phyloP scores from a whole-genome alignment of 1,140 invertebrate species.

The Drosophila punjabiensis region DNA sequence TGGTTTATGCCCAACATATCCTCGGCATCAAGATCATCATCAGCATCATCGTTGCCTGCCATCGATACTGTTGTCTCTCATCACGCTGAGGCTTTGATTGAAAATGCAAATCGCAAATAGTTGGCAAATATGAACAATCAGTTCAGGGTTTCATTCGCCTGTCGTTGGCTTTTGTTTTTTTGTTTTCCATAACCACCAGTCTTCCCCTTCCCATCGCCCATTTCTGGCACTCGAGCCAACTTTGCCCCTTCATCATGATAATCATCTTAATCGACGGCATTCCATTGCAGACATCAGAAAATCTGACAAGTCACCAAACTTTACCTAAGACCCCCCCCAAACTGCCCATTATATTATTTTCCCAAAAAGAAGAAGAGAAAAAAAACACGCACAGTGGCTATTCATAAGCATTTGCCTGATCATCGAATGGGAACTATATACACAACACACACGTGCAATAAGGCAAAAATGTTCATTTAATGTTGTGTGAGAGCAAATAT shows the following conservation, averaged over 20 bases:
- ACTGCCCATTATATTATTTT: conserved; percentile 18
- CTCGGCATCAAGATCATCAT: conserved; percentile 1
- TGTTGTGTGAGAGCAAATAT: conserved; percentile 69
- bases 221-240: conserved; percentile 45
- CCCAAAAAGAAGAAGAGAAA: neutral
- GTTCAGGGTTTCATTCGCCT: conserved; percentile 8
- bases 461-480: conserved; percentile 59
- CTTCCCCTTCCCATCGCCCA: neutral
- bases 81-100: conserved; percentile 32
- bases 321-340: conserved; percentile 37
- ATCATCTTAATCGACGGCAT: conserved; percentile 69
- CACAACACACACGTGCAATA: conserved; percentile 51
- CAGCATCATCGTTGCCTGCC: conserved; percentile 19
- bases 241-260: conserved; percentile 61
- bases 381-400: neutral
- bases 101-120: conserved; percentile 51
- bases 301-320: conserved; percentile 66
- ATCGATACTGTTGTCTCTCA: conserved; percentile 32
- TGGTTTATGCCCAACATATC: conserved; percentile 33
- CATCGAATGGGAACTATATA: conserved; percentile 32
- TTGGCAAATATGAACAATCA: conserved; percentile 39
- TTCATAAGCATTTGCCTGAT: conserved; percentile 38
- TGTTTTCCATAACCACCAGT: neutral
- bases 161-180: neutral
- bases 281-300: conserved; percentile 45